Evolutionary conservation across 2,113 vertebrate genomes (phyloP).

Genomic region (Anser cygnoides): DNA sequence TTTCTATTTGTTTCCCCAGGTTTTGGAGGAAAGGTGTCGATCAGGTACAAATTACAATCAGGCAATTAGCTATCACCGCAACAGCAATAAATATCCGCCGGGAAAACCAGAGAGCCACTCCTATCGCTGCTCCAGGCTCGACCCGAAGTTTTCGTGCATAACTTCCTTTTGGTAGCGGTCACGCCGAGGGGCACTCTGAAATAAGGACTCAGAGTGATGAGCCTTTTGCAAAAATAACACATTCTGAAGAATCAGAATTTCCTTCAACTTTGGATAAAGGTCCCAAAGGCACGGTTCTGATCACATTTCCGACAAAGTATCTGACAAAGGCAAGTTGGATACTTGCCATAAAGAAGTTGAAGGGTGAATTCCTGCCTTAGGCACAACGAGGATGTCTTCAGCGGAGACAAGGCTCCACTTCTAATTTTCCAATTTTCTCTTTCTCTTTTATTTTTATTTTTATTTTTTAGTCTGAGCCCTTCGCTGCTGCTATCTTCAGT

Average conservation of each 20-base stretch:
- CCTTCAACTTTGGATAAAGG: not conserved
- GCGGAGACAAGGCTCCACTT: not conserved
- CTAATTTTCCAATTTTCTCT: not conserved
- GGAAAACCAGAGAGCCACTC: not conserved
- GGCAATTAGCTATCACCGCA: not conserved
- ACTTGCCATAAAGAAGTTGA: not conserved
- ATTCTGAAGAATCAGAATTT: not conserved
- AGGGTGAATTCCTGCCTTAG: not conserved
- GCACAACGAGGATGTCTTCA: not conserved
- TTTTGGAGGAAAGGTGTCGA: not conserved
- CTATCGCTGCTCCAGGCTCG: not conserved
- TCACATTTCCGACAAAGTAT: too few relatives aligned
- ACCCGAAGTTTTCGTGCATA: not conserved
- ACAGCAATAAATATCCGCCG: not conserved
- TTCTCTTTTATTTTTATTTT: not conserved
- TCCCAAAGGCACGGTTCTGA: not conserved
- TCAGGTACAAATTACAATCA: not conserved
- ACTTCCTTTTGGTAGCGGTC: not conserved
- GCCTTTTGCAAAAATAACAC: not conserved
- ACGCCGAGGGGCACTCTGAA: not conserved
- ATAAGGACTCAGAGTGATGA: not conserved
- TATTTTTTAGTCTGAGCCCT: not conserved
- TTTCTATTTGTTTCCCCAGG: not conserved
- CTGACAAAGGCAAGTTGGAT: too few relatives aligned
- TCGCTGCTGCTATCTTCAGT: not conserved